Conservation (phyloP, 2,113 vertebrate species). For the Tyrannus savana region DNA sequence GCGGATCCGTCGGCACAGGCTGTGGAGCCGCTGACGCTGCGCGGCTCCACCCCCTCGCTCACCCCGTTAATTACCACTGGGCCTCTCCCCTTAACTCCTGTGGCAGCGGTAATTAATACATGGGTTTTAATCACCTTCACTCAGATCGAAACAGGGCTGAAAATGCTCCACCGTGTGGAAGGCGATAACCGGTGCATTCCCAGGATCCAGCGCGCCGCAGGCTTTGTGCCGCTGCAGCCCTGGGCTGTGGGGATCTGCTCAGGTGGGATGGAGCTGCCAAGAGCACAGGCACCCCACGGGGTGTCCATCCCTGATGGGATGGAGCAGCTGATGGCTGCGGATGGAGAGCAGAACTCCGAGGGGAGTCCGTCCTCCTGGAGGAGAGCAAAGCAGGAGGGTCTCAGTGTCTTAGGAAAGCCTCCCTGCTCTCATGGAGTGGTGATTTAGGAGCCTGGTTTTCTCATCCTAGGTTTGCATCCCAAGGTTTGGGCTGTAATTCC, state of each 20-base stretch:
- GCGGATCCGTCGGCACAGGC: neutral
- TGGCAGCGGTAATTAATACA: constrained; percentile 30
- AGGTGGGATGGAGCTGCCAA: neutral
- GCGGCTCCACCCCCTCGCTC: constrained; percentile 10
- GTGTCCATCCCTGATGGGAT: neutral
- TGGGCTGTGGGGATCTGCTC: neutral
- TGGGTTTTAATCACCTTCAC: neutral
- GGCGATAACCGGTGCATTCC: neutral
- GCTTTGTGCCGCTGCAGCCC: neutral
- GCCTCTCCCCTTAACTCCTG: neutral
- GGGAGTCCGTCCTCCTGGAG: neutral
- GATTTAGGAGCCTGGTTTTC: neutral
- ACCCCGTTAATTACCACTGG: neutral
- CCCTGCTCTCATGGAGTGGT: fast-evolving
- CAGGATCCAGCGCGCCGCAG: neutral
- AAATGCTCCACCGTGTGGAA: neutral
- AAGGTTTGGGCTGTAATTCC: neutral
- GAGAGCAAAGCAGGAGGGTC: no score
- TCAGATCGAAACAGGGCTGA: fast-evolving
- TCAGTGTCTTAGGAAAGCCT: neutral
- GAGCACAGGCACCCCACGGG: neutral
- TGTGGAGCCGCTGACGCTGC: neutral
- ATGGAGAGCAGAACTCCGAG: neutral
- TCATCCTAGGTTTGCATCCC: fast-evolving
- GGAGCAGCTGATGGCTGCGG: neutral